phyloP scores from a whole-genome alignment of 2,797 vertebrate genomes.

The Acipenser ruthenus region DNA sequence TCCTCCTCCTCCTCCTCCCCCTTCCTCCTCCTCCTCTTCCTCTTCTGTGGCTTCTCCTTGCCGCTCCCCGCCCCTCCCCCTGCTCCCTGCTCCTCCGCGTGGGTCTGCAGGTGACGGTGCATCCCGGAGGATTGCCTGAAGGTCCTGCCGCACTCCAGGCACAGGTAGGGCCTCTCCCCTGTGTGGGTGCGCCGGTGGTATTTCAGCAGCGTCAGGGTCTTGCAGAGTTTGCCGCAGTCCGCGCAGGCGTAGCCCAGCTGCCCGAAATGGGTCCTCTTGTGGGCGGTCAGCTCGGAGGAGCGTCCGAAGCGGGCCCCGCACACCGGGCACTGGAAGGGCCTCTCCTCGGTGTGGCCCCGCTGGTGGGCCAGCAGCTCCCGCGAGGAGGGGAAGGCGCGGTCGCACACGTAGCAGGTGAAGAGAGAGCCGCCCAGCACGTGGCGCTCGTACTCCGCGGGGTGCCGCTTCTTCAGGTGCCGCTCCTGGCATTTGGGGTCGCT shows the following conservation, averaged over 20 bases:
- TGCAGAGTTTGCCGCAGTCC: constrained; percentile 64
- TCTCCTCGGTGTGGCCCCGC: constrained; percentile 58
- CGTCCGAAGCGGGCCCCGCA: constrained; percentile 53
- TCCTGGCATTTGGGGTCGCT: constrained; percentile 67
- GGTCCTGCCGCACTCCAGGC: constrained; percentile 62
- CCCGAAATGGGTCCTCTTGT: constrained; percentile 63
- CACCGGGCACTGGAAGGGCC: constrained; percentile 63
- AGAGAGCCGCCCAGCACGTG: constrained; percentile 61
- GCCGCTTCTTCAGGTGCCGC: constrained; percentile 67
- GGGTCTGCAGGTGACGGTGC: constrained; percentile 53
- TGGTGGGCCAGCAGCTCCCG: constrained; percentile 67
- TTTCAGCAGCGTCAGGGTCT: constrained; percentile 64
- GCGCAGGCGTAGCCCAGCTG: constrained; percentile 58
- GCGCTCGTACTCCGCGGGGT: constrained; percentile 66
- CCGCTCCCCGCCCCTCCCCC: constrained; percentile 18
- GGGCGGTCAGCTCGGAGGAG: constrained; percentile 56
- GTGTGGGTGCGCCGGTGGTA: constrained; percentile 70
- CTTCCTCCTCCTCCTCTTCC: not conserved
- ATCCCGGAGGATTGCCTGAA: constrained; percentile 61
- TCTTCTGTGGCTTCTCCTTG: constrained; percentile 13
- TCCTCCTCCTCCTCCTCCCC: constrained; percentile 13
- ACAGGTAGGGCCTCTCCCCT: constrained; percentile 63
- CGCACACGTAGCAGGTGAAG: constrained; percentile 72
- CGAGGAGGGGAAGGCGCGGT: constrained; percentile 68
- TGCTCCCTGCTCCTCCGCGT: constrained; percentile 37